These are phyloP conservation scores for Argyresthia goedartella DNA, from an alignment of 2,888 invertebrate species.

Conservation along the genomic window DNA sequence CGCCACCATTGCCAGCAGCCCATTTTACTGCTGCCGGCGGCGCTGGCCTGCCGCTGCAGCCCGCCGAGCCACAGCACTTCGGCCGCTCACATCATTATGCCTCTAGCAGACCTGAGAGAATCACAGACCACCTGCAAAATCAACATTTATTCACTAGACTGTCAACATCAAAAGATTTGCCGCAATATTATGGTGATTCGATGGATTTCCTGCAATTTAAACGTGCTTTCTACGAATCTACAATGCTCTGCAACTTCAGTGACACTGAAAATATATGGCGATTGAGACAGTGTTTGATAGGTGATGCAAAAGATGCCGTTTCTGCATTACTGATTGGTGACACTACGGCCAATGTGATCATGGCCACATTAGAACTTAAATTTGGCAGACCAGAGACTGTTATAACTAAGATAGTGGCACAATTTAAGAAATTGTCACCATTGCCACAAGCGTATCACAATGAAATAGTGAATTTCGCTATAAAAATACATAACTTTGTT, in stretches of 20 bases:
- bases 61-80: not conserved
- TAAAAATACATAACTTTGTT: constrained; percentile 16
- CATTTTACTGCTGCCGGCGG: not conserved
- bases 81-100: not conserved
- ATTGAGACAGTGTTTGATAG: constrained; percentile 16
- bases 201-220: constrained; percentile 19
- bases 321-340: constrained; percentile 13
- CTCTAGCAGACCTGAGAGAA: not conserved
- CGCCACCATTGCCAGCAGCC: not conserved
- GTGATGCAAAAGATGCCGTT: constrained; percentile 16
- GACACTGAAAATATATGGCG: constrained; percentile 18
- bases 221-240: constrained; percentile 16
- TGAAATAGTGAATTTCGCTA: constrained; percentile 14
- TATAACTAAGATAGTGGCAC: constrained; percentile 11
- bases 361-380: constrained; percentile 14
- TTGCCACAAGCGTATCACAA: constrained; percentile 13
- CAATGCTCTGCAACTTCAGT: constrained; percentile 14
- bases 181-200: constrained; percentile 14
- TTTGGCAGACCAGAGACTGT: constrained; percentile 18
- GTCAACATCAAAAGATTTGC: constrained; percentile 13
- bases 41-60: not conserved
- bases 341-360: constrained; percentile 12
- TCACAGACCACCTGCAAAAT: not conserved
- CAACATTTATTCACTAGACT: constrained; percentile 11
- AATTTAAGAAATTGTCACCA: constrained; percentile 13